Conservation (phyloP, 2,113 vertebrate species). For the Bothrops jararaca region DNA sequence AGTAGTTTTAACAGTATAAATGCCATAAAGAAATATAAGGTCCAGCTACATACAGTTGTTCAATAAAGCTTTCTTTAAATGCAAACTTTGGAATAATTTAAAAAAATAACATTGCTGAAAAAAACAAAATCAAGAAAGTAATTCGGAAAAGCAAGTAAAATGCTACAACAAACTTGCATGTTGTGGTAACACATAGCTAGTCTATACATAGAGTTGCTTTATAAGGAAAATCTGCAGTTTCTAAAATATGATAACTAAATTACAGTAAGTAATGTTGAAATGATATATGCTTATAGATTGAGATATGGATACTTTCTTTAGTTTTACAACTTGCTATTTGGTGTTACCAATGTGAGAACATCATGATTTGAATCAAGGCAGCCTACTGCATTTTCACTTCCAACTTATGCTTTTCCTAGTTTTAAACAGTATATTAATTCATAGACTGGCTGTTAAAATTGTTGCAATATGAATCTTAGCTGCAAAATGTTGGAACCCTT, state of each 20-base stretch:
- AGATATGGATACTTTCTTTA: slow-evolving; percentile 56
- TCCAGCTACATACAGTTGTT: neutral
- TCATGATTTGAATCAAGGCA: slow-evolving; percentile 53
- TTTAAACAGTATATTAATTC: slow-evolving; percentile 74
- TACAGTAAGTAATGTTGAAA: slow-evolving; percentile 52
- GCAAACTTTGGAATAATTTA: neutral
- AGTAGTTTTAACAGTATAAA: neutral
- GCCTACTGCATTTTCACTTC: slow-evolving; percentile 47
- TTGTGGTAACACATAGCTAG: slow-evolving; percentile 33
- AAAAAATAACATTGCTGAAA: neutral
- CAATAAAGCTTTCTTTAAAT: neutral
- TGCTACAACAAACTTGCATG: neutral
- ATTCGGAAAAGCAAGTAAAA: slow-evolving; percentile 24
- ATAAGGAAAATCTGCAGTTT: neutral
- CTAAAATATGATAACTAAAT: neutral
- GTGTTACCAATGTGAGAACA: slow-evolving; percentile 36
- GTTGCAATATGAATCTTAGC: slow-evolving; percentile 72
- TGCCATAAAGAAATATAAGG: neutral
- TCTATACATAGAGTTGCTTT: neutral
- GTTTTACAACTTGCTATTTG: slow-evolving; percentile 56
- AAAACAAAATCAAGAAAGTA: slow-evolving; percentile 24
- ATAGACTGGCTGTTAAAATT: slow-evolving; percentile 75
- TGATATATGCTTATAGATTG: slow-evolving; percentile 40
- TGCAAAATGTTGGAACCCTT: slow-evolving; percentile 73
- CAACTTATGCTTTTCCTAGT: slow-evolving; percentile 64